These are phyloP conservation scores for Chelonus formosanus DNA, from an alignment of 2,888 invertebrate genomes.

Conservation along the genomic window DNA sequence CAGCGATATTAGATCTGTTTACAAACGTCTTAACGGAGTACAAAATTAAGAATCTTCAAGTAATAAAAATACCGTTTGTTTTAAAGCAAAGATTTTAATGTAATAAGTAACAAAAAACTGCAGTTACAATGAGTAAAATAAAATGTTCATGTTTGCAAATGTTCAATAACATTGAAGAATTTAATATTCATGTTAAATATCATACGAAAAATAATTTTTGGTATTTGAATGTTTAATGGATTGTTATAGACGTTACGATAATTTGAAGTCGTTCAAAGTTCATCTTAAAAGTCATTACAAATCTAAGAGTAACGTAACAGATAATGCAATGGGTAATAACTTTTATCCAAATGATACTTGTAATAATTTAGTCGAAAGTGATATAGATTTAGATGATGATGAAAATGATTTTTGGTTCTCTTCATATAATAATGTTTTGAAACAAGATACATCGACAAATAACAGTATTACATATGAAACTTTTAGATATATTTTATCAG, in stretches of 20 bases:
- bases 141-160: not conserved
- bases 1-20: not conserved
- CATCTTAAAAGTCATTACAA: not conserved
- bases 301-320: not conserved
- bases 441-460: too few species aligned
- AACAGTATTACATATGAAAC: not conserved
- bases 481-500: not conserved
- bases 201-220: not conserved
- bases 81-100: too few species aligned
- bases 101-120: too few species aligned
- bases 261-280: not conserved
- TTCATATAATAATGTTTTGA: too few species aligned
- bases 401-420: too few species aligned
- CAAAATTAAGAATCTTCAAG: too few species aligned
- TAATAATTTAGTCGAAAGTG: too few species aligned
- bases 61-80: too few species aligned
- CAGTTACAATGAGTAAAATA: not conserved
- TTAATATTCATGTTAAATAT: not conserved
- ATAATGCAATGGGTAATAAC: not conserved
- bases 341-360: not conserved
- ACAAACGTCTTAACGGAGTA: not conserved
- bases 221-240: not conserved
- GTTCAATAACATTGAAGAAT: not conserved
- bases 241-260: not conserved
- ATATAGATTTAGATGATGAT: too few species aligned